Percentiles rank a stretch among this genome's conserved stretches.
These are phyloP conservation scores for Ochropacha duplaris DNA, from an alignment of 2,888 invertebrate genomes.

Conservation along the genomic window DNA sequence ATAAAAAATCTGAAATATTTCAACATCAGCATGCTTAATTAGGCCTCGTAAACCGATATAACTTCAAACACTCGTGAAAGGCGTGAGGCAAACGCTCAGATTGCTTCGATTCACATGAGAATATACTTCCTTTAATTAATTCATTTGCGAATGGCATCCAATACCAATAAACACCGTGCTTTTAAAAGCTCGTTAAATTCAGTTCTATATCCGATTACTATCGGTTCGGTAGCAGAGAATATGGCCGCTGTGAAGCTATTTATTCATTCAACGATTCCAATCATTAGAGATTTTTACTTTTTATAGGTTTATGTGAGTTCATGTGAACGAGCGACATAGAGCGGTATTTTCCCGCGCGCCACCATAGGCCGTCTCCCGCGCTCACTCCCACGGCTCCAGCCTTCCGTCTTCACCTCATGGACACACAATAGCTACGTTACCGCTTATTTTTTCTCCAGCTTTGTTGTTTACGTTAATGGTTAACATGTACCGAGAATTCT, in stretches of 20 bases:
- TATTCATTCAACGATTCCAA: slow-evolving; percentile 21
- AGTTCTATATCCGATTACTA: slow-evolving; percentile 24
- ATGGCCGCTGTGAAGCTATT: slow-evolving; percentile 8
- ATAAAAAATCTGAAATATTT: background rate
- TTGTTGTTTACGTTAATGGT: slow-evolving; percentile 67
- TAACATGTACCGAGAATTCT: slow-evolving; percentile 64
- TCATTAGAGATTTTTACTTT: slow-evolving; percentile 24
- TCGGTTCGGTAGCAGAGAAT: slow-evolving; percentile 3
- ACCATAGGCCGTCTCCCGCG: slow-evolving; percentile 54
- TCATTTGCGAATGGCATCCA: slow-evolving; percentile 38
- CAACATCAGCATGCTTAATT: slow-evolving; percentile 18
- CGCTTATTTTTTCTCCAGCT: slow-evolving; percentile 66
- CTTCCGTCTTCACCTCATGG: slow-evolving; percentile 67
- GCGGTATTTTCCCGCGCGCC: slow-evolving; percentile 70
- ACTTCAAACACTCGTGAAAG: slow-evolving; percentile 50
- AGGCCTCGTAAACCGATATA: slow-evolving; percentile 49
- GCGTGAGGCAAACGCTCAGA: slow-evolving; percentile 26
- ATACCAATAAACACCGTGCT: slow-evolving; percentile 42
- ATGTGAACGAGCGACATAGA: slow-evolving; percentile 54
- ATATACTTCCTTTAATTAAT: slow-evolving; percentile 47
- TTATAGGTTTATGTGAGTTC: slow-evolving; percentile 34
- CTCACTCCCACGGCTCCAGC: slow-evolving; percentile 67
- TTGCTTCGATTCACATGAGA: slow-evolving; percentile 38
- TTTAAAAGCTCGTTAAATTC: slow-evolving; percentile 33
- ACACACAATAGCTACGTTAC: slow-evolving; percentile 71